Evolutionary conservation across 2,888 invertebrate species (phyloP), one percentile per base, ranked within the genome.

Genomic region (Eupithecia vulgata): DNA sequence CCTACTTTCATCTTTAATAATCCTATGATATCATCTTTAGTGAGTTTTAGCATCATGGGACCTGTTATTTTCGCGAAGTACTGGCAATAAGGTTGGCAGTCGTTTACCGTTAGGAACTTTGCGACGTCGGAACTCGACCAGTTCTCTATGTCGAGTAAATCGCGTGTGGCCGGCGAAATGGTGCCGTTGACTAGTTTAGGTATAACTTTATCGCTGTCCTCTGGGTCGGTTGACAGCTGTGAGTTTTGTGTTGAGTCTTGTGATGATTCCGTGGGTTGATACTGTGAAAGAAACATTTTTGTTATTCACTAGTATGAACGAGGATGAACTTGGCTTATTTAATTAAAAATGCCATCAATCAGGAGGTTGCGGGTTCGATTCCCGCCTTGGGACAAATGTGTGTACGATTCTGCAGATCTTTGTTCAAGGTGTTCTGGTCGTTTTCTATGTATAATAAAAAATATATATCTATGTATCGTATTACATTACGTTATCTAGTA

Each of bases 1-100:
- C 99, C 99, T 74, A 99, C 98, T 95, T 98, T 99, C 96, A 98
- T 98, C 81, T 98, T 97, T 35, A 98, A 96, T 78, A 98, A 94
- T 83, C 97, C 97, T 82, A 98, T 96, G 78, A 99, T 97, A 92
- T 98, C 97, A 88, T 98, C 98, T 93, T 98, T 98, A 68, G 97
- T 97, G 74, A 99, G 93, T 79, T 96, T 95, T 75, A 99, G 93
- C 85, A 99, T 95, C 86, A 95, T 96, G 76, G 96, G 96, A 1
- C 99, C 99, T 81, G 97, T 97, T 78, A 99, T 96, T 88, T 96
- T 94, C 81, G 92, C 95, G 83, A 96, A 96, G 71, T 95, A 95
- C 81, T 95, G 95, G 83, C 96, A 96, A 86, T 97, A 96, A 13
- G 96, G 96, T 72, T 96, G 96, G 82, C 96, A 97, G 87, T 98